Conservation (phyloP, 2,888 invertebrate genomes). For the Liposcelis brunnea region DNA sequence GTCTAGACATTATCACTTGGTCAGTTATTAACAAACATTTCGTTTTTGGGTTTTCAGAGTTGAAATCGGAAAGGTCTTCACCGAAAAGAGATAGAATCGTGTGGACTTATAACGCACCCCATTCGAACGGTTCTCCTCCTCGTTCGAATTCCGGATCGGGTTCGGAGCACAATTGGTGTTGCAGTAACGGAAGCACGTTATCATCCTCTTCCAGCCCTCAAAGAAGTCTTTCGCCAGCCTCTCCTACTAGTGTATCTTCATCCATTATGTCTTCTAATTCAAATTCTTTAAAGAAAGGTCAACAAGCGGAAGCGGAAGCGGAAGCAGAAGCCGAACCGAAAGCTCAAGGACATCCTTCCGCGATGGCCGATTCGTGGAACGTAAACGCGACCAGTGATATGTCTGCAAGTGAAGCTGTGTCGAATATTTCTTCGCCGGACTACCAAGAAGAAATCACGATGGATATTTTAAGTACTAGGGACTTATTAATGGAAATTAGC, state of each 20-base stretch:
- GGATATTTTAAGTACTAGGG: constrained; percentile 58
- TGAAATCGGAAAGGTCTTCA: too few species aligned
- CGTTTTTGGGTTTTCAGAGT: too few species aligned
- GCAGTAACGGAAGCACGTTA: constrained; percentile 39
- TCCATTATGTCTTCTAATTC: constrained; percentile 64
- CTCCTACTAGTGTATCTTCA: constrained; percentile 74
- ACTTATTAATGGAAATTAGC: constrained; percentile 68
- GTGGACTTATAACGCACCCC: constrained; percentile 86
- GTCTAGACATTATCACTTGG: too few species aligned
- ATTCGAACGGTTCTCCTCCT: constrained; percentile 30
- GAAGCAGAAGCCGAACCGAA: too few species aligned
- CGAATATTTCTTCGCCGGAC: constrained; percentile 79
- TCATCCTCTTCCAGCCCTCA: constrained; percentile 19
- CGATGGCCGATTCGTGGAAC: constrained; percentile 16
- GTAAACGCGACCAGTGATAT: constrained; percentile 26
- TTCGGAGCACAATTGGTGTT: constrained; percentile 32
- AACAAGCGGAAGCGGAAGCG: constrained; percentile 13
- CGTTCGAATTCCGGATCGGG: constrained; percentile 23
- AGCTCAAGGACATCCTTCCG: constrained; percentile 33
- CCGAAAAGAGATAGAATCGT: constrained; percentile 46
- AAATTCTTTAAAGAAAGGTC: constrained; percentile 12
- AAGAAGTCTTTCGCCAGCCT: constrained; percentile 52
- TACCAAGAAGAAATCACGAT: constrained; percentile 75
- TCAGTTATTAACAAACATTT: too few species aligned
- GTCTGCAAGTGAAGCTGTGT: constrained; percentile 61